Base-by-base conservation (phyloP, 2,888 invertebrate genomes). In the Acrobasis suavella region DNA sequence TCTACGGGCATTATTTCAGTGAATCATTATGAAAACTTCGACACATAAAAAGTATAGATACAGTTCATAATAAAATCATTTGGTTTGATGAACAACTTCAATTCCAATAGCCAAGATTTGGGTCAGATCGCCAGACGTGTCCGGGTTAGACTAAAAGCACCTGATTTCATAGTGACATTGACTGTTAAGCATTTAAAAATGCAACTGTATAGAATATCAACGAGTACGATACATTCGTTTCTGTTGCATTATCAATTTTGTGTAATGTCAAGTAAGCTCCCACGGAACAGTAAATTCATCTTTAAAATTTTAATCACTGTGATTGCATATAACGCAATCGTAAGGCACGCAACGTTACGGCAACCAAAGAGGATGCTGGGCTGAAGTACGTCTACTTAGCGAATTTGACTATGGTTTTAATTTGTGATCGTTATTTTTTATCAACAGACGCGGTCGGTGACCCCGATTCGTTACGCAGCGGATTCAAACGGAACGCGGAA, bases 351-450 rank as follows among this genome's bases (percentile, higher is more conserved):
- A 46, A 10, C 14, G 49, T 22, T 55, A 55, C 49, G n/a, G 17
- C 61, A 62, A 46, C 32, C 42, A 12, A 16, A 42, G 42, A 59
- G 42, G 12, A 42, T 42, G 42, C 42, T 55, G 32, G 6, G 7
- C 37, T 15, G 38, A 37, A n/a, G n/a, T 22, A 37, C 22, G 16
- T 55, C 52, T 7, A 51, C 52, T 62, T 55, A 37, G 74, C 73
- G 71, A 77, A 75, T 75, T 73, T 71, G 70, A 62, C 69, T 73
- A 67, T 69, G 60, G 64, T 70, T 69, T 74, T 75, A 80, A 78
- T 82, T 81, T 75, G 71, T 74, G 74, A 75, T 78, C 74, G 78
- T 79, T 81, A 77, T 77, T 80, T 81, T 80, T 82, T 79, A 83
- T 83, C 78, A 76, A 81, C 71, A 70, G 73, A 72, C 71, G 72